phyloP scores from a whole-genome alignment of 2,797 vertebrate species.

The Scyliorhinus canicula region DNA sequence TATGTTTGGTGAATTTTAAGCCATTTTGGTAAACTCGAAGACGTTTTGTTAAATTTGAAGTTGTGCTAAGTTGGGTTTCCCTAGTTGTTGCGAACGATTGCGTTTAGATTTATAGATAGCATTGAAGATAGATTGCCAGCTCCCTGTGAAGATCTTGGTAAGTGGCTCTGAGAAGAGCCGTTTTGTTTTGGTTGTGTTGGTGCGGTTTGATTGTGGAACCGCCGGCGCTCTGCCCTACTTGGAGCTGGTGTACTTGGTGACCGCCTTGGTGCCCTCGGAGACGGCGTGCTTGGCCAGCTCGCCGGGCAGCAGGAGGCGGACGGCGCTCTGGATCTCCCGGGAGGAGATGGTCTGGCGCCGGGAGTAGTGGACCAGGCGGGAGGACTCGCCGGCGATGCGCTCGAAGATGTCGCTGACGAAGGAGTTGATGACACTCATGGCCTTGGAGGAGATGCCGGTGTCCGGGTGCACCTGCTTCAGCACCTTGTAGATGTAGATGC shows the following conservation, averaged over 20 bases:
- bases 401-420: not conserved
- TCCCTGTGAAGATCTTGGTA: not conserved
- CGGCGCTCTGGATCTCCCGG: conserved; percentile 26
- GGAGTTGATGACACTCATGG: not conserved
- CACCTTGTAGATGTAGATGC: conserved; percentile 9
- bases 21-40: no score
- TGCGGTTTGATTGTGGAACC: no score
- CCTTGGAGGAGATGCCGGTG: not conserved
- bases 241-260: conserved; percentile 38
- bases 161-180: conserved; percentile 25
- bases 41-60: no score
- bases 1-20: no score
- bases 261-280: conserved; percentile 9
- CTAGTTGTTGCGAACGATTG: no score
- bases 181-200: not conserved
- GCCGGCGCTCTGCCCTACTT: conserved; percentile 18
- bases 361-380: not conserved
- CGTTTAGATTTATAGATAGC: no score
- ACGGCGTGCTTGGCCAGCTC: conserved; percentile 39
- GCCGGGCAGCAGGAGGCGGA: conserved; percentile 25
- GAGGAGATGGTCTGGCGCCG: conserved; percentile 4
- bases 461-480: conserved; percentile 18
- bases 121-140: no score
- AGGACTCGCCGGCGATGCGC: not conserved
- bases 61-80: no score